phyloP scores from a whole-genome alignment of 2,888 invertebrate species.

The Campoplex nolae region DNA sequence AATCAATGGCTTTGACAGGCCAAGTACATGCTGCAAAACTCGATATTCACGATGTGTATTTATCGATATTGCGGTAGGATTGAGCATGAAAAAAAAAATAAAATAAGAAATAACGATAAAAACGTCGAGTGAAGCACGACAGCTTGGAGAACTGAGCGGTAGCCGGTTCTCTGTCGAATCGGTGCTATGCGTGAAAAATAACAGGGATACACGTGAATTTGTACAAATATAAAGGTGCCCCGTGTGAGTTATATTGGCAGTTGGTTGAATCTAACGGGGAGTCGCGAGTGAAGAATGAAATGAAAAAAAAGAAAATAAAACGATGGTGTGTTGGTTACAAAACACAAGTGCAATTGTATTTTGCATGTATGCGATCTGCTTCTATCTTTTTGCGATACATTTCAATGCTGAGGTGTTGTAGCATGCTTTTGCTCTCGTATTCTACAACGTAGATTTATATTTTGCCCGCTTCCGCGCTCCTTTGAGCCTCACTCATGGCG shows the following conservation, averaged over 20 bases:
- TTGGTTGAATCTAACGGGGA: background rate
- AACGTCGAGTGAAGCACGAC: background rate
- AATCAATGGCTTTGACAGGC: background rate
- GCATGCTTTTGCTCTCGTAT: slow-evolving; percentile 13
- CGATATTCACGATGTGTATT: slow-evolving; percentile 35
- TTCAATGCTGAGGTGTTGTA: background rate
- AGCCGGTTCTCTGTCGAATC: slow-evolving; percentile 37
- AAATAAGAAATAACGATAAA: background rate
- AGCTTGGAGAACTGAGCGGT: slow-evolving; percentile 20
- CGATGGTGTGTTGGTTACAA: background rate
- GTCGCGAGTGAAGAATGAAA: background rate
- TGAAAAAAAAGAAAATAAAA: too few species aligned
- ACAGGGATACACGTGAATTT: background rate
- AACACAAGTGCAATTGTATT: slow-evolving; percentile 15
- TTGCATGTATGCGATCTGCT: background rate
- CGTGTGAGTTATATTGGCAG: background rate
- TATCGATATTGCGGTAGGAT: background rate
- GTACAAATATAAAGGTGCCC: background rate
- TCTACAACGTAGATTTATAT: slow-evolving; percentile 40
- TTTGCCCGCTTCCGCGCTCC: slow-evolving; percentile 54
- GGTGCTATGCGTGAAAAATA: background rate
- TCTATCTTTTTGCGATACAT: background rate
- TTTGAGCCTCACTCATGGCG: slow-evolving; percentile 37
- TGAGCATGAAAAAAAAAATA: background rate
- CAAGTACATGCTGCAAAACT: slow-evolving; percentile 5